Conservation (phyloP, 2,113 vertebrate genomes). For the Trematocara unimaculatum region DNA sequence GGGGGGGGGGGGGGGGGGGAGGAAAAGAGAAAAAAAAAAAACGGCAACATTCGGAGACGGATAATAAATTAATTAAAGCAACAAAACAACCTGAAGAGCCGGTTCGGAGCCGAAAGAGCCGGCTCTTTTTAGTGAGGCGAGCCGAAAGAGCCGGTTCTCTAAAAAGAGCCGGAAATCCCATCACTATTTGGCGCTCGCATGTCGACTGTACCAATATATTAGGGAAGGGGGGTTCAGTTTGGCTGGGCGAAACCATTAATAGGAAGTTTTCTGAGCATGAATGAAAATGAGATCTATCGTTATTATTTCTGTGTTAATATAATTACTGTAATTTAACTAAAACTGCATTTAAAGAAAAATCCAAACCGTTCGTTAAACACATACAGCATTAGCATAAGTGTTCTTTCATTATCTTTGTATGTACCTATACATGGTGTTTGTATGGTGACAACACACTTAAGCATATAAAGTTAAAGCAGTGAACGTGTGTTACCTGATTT, state of each 20-base stretch:
- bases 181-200: background rate
- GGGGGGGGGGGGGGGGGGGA: too few species aligned
- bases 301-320: background rate
- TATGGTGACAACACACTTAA: background rate
- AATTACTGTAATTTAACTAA: background rate
- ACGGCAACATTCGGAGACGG: too few species aligned
- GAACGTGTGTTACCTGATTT: background rate
- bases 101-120: too few species aligned
- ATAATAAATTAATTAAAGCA: too few species aligned
- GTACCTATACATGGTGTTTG: rapidly evolving
- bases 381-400: background rate
- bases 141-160: too few species aligned
- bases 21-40: too few species aligned
- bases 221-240: background rate
- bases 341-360: background rate
- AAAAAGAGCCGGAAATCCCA: too few species aligned
- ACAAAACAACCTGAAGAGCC: too few species aligned
- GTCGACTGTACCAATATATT: slow-evolving; percentile 8
- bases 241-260: background rate
- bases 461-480: background rate
- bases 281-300: too few species aligned
- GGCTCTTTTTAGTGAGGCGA: too few species aligned
- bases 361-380: background rate
- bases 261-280: background rate
- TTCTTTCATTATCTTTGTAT: background rate